Conservation (phyloP, 2,113 vertebrate genomes). For the Glaucomys volans region DNA sequence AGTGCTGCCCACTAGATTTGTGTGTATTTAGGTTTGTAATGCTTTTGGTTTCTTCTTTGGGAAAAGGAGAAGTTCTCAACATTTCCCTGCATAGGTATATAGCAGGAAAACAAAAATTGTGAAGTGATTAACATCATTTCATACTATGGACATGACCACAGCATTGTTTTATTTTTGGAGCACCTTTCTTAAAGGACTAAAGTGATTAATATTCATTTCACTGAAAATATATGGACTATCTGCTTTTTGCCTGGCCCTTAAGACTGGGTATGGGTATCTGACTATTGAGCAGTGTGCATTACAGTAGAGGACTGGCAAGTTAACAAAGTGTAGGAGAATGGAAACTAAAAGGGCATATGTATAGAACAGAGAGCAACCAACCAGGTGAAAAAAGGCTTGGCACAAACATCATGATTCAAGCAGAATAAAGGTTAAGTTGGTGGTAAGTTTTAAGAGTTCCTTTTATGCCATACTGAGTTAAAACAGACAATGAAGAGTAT, state of each 20-base stretch:
- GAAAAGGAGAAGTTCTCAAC: neutral
- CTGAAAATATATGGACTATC: neutral
- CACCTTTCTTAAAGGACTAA: slow-evolving; percentile 41
- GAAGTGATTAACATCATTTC: neutral
- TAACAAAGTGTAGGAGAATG: neutral
- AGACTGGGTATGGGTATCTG: neutral
- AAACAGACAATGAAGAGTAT: neutral
- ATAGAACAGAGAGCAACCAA: neutral
- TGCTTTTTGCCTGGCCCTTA: neutral
- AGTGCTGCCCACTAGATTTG: neutral
- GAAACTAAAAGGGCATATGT: neutral
- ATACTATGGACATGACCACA: neutral
- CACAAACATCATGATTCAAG: neutral
- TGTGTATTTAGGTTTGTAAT: neutral
- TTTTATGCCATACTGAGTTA: neutral
- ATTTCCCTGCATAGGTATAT: neutral
- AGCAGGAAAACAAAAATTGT: neutral
- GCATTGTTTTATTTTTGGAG: neutral
- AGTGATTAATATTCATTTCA: neutral
- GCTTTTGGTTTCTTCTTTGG: slow-evolving; percentile 22
- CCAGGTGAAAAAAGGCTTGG: neutral
- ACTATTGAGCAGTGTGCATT: neutral
- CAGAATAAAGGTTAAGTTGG: neutral
- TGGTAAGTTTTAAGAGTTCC: neutral
- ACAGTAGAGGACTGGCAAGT: neutral